Base-by-base conservation (phyloP, 2,113 vertebrate species). In the Neogale vison region DNA sequence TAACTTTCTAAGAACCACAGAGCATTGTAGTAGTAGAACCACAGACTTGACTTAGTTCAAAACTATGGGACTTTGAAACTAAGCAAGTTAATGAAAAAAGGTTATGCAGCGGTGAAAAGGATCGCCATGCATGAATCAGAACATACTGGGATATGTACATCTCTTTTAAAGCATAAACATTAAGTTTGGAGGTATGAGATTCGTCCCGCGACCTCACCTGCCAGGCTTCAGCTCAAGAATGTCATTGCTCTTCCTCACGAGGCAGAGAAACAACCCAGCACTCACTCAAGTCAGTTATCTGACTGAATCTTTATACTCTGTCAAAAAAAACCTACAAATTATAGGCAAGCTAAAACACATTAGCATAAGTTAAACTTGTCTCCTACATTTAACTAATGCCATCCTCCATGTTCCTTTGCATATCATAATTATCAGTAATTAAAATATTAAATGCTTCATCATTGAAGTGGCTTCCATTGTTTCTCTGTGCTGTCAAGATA, bases 401-500 rank as follows among this genome's bases (percentile, higher is more conserved):
- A 26, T 26, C 79, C 55, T 34, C 92, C n/a, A 5, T 21, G 36
- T 34, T 88, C 86, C 63, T 92, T 57, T 80, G 39, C 26, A 72
- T 6, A 13, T 84, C 85, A 12, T 65, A 85, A 97, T 96, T 83
- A 96, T 55, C 88, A 45, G 93, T 90, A 90, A 97, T 97, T 94
- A 97, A 95, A 96, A 93, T 20, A 85, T 93, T 92, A 91, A 95
- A 72, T 61, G 81, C 59, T 52, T 92, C 89, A 20, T 81, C 59
- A 8, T 2, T 18, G 71, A 63, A 45, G 45, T 42, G 84, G 50
- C 9, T 95, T 93, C 72, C 79, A 17, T 72, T 52, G 72, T 82
- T 77, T 61, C 29, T 63, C 50, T 24, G 0, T 21, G 76, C 77
- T 95, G 95, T 97, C 91, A 94, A 26, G 90, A 61, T 69, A 10